Percentiles rank a stretch among this genome's conserved stretches.
Evolutionary conservation across 1,140 invertebrate species (phyloP).

Genomic region (Maconellicoccus hirsutus): DNA sequence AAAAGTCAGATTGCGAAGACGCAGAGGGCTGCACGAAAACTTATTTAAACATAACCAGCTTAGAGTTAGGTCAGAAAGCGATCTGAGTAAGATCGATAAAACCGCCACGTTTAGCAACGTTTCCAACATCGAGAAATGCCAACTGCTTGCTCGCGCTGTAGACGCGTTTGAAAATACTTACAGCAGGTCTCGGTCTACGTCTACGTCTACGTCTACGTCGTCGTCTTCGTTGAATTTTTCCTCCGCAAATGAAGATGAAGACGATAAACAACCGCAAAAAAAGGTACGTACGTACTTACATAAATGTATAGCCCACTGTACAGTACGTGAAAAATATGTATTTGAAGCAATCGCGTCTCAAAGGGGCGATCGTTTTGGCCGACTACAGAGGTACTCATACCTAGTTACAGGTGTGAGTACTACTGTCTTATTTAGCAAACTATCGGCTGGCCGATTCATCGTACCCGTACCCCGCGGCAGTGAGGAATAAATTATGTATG

Average conservation of each 20-base stretch:
- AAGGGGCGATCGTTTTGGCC: no score
- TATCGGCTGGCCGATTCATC: no score
- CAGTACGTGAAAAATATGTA: no score
- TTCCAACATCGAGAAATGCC: slow-evolving; percentile 50
- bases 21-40: slow-evolving; percentile 29
- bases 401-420: no score
- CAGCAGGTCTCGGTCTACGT: slow-evolving; percentile 29
- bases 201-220: no score
- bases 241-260: slow-evolving; percentile 31
- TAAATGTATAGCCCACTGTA: no score
- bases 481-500: no score
- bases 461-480: no score
- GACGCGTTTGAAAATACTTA: slow-evolving; percentile 47
- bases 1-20: slow-evolving; percentile 25
- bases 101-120: slow-evolving; percentile 52
- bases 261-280: slow-evolving; percentile 28
- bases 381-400: no score
- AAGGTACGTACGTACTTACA: neutral
- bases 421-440: no score
- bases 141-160: slow-evolving; percentile 57
- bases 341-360: no score
- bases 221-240: neutral
- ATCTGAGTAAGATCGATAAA: slow-evolving; percentile 60
- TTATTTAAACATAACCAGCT: slow-evolving; percentile 24
- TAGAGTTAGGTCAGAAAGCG: slow-evolving; percentile 31